phyloP scores from a whole-genome alignment of 2,888 invertebrate genomes.

The Drosophila sordidula region DNA sequence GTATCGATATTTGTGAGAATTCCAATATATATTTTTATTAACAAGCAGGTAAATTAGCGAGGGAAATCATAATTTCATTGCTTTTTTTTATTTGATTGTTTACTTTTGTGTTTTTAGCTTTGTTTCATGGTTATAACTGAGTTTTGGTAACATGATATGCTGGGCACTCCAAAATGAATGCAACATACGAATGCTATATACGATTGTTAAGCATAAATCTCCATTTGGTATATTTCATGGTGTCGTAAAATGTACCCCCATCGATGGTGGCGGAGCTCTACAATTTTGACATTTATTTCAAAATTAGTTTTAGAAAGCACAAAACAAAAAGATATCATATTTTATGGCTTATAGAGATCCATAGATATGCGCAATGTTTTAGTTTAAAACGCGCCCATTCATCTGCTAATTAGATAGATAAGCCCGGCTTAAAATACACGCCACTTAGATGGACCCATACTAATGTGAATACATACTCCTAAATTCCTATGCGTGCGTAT shows the following conservation, averaged over 20 bases:
- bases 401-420: conserved; percentile 76
- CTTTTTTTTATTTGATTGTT: conserved; percentile 58
- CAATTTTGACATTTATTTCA: conserved; percentile 74
- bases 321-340: conserved; percentile 68
- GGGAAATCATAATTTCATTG: conserved; percentile 79
- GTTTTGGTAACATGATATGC: conserved; percentile 52
- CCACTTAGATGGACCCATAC: conserved; percentile 31
- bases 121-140: conserved; percentile 50
- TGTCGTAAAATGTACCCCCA: conserved; percentile 72
- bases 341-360: conserved; percentile 50
- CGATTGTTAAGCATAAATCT: conserved; percentile 58
- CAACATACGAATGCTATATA: conserved; percentile 22
- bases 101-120: conserved; percentile 38
- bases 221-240: conserved; percentile 53
- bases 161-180: conserved; percentile 47
- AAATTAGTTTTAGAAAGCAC: conserved; percentile 73
- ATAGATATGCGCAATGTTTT: conserved; percentile 41
- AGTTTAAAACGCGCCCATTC: conserved; percentile 60
- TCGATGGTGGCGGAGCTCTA: conserved; percentile 48
- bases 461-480: neutral
- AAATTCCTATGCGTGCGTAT: conserved; percentile 8
- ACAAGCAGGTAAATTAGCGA: conserved; percentile 75
- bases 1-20: conserved; percentile 59
- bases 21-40: conserved; percentile 70
- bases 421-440: conserved; percentile 40